phyloP scores from a whole-genome alignment of 2,888 invertebrate genomes.

The Trisateles emortualis region DNA sequence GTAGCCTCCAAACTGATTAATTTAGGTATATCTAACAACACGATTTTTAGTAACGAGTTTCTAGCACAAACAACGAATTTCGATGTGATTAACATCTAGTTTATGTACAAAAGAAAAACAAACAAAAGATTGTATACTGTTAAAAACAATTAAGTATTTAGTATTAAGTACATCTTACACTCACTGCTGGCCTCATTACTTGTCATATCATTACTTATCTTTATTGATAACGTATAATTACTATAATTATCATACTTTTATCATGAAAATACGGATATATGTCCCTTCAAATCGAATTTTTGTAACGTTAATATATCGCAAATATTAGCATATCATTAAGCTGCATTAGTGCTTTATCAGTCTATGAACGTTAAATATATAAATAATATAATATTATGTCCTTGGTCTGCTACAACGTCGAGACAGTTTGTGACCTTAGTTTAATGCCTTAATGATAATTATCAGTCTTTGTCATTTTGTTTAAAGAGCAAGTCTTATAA shows the following conservation, averaged over 20 bases:
- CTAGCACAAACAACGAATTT: no score
- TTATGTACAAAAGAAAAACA: no score
- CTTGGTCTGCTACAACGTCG: not conserved
- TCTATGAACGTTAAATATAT: not conserved
- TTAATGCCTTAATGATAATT: not conserved
- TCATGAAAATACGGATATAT: not conserved
- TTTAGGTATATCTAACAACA: no score
- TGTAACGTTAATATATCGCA: not conserved
- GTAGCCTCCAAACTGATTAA: no score
- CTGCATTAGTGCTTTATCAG: not conserved
- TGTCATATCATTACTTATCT: not conserved
- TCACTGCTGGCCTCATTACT: not conserved
- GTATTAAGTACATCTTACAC: not conserved
- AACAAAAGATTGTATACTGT: no score
- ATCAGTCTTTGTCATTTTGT: no score
- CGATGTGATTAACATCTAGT: no score
- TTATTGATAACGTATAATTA: not conserved
- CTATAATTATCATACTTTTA: not conserved
- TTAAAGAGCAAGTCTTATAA: no score
- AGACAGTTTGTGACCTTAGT: not conserved
- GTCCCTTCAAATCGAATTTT: not conserved
- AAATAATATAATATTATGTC: not conserved
- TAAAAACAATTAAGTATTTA: not conserved
- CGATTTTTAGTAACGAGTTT: no score
- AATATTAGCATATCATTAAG: not conserved